A percentile compares a stretch with the other conserved stretches of the same genome.
phyloP scores from a whole-genome alignment of 2,797 vertebrate genomes.

The Sebastes cheni region DNA sequence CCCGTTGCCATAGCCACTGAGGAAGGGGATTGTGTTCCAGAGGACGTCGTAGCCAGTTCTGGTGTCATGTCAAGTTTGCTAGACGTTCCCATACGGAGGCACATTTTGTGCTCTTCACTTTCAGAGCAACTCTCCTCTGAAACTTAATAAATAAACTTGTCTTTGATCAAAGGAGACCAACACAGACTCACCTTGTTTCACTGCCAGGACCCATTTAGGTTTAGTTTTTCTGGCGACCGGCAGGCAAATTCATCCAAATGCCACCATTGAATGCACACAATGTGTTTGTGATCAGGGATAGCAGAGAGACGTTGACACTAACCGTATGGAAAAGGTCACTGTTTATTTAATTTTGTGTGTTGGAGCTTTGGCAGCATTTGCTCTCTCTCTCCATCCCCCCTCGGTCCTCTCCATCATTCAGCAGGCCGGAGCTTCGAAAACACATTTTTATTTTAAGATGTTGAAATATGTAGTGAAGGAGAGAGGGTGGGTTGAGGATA shows the following conservation, averaged over 20 bases:
- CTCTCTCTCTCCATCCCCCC: not conserved
- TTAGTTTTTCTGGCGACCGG: not conserved
- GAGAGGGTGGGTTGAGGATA: not conserved
- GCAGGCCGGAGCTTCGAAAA: not conserved
- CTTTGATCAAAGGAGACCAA: constrained; percentile 14
- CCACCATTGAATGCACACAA: constrained; percentile 12
- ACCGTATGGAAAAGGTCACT: constrained; percentile 45
- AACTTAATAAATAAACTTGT: not conserved
- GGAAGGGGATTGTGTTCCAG: constrained; percentile 33
- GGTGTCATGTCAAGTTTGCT: constrained; percentile 33
- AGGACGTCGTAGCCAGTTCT: constrained; percentile 20
- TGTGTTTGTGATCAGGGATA: constrained; percentile 31
- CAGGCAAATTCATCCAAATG: constrained; percentile 9
- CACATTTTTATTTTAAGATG: not conserved
- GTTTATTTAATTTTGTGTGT: constrained; percentile 26
- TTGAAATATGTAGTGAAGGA: not conserved
- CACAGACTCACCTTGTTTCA: not conserved
- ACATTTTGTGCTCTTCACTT: not conserved
- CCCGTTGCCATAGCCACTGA: constrained; percentile 59
- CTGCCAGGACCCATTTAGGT: constrained; percentile 7
- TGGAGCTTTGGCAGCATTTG: constrained; percentile 23
- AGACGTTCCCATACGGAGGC: not conserved
- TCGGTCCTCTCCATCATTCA: not conserved
- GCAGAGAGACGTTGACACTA: constrained; percentile 15
- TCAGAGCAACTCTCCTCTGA: not conserved